Conservation (phyloP, 2,888 invertebrate species). For the Mamestra brassicae region DNA sequence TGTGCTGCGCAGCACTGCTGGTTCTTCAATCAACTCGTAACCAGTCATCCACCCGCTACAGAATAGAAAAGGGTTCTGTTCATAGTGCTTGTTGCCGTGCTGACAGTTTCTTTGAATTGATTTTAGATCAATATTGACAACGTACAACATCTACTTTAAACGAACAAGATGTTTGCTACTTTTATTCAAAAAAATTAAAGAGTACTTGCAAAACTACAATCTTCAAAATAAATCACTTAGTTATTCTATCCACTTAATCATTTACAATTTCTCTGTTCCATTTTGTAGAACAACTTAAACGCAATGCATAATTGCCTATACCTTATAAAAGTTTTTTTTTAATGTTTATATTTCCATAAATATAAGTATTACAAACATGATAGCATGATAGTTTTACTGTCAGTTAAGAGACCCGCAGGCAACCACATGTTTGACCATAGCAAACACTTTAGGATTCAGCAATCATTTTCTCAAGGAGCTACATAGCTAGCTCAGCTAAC, state of each 20-base stretch:
- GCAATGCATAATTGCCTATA: background rate
- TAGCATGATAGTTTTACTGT: background rate
- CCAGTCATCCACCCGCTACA: too few species aligned
- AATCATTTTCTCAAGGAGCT: background rate
- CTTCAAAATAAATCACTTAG: background rate
- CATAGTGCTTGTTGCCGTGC: too few species aligned
- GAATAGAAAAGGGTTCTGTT: too few species aligned
- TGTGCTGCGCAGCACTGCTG: too few species aligned
- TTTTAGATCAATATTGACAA: background rate
- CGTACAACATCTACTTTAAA: background rate
- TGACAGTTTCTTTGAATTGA: background rate
- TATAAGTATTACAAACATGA: background rate
- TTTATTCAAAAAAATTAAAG: background rate
- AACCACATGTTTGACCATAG: background rate
- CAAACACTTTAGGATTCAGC: background rate
- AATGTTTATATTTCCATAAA: background rate
- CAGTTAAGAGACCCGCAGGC: too few species aligned
- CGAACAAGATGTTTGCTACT: background rate
- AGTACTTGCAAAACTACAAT: background rate
- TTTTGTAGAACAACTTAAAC: background rate
- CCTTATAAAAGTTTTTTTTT: background rate
- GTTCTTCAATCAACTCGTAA: too few species aligned
- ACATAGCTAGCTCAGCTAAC: constrained; percentile 14
- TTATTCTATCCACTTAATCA: background rate
- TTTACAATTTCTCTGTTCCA: background rate